Conservation (phyloP, 2,113 vertebrate species). For the Phocoena phocoena region DNA sequence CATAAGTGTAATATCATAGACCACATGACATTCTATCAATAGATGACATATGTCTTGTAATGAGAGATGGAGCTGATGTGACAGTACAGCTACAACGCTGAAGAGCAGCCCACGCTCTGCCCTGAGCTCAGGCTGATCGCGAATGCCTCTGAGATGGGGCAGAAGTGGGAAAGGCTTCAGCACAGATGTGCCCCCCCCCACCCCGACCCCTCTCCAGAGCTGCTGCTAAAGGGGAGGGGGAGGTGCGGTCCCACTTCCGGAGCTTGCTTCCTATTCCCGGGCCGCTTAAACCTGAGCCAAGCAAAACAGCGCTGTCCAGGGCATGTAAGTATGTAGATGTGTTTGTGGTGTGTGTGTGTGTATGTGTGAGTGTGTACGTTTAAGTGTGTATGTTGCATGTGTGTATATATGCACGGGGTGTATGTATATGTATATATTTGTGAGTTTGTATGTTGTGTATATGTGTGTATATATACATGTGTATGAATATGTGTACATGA, state of each 20-base stretch:
- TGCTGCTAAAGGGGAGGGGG: background rate
- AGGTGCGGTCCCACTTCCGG: background rate
- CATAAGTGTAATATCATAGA: background rate
- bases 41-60: background rate
- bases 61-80: background rate
- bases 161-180: background rate
- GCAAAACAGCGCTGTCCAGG: background rate
- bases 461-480: background rate
- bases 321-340: background rate
- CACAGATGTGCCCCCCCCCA: too few species aligned
- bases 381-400: background rate
- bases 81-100: background rate
- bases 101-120: background rate
- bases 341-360: background rate
- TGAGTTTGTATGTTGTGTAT: background rate
- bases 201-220: background rate
- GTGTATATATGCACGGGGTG: fast-evolving
- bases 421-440: too few species aligned
- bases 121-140: background rate
- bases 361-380: background rate
- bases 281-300: background rate
- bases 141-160: too few species aligned
- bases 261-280: background rate
- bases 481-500: background rate
- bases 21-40: too few species aligned